These are phyloP conservation scores for Beris chalybata DNA, from an alignment of 2,888 invertebrate species.

Conservation along the genomic window DNA sequence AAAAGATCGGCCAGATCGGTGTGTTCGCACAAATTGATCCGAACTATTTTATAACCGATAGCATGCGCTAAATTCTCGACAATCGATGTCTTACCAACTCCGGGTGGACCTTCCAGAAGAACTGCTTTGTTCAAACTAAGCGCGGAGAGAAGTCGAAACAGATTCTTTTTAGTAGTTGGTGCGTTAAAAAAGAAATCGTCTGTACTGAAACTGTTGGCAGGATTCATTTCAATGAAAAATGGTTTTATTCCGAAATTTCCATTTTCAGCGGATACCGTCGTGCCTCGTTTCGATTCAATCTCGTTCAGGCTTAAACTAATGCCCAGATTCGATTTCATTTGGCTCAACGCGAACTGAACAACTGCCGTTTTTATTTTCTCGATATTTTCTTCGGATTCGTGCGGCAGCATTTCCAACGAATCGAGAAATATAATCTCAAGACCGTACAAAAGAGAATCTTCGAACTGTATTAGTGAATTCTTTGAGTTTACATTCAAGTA, in stretches of 20 bases:
- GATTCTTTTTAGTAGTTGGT: constrained; percentile 79
- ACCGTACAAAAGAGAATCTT: constrained; percentile 82
- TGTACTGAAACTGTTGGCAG: constrained; percentile 10
- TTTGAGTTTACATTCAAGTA: constrained; percentile 69
- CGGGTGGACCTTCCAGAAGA: constrained; percentile 94
- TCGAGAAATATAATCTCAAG: constrained; percentile 90
- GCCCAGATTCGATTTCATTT: not conserved
- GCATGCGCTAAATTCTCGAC: constrained; percentile 86
- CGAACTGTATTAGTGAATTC: constrained; percentile 48
- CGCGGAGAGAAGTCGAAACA: constrained; percentile 81
- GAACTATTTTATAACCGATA: constrained; percentile 79
- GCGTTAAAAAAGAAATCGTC: constrained; percentile 72
- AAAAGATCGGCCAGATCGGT: constrained; percentile 98
- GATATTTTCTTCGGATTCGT: constrained; percentile 63
- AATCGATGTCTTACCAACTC: constrained; percentile 96
- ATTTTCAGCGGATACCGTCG: not conserved
- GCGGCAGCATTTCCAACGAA: constrained; percentile 79
- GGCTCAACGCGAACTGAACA: not conserved
- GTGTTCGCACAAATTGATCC: constrained; percentile 98
- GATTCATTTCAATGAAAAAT: constrained; percentile 61
- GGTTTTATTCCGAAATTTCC: constrained; percentile 73
- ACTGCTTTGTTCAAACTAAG: constrained; percentile 90
- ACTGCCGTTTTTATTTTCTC: constrained; percentile 50
- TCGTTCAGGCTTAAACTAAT: not conserved
- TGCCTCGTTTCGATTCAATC: not conserved